phyloP scores from a whole-genome alignment of 2,888 invertebrate species.

The Eristalinus sepulchralis region DNA sequence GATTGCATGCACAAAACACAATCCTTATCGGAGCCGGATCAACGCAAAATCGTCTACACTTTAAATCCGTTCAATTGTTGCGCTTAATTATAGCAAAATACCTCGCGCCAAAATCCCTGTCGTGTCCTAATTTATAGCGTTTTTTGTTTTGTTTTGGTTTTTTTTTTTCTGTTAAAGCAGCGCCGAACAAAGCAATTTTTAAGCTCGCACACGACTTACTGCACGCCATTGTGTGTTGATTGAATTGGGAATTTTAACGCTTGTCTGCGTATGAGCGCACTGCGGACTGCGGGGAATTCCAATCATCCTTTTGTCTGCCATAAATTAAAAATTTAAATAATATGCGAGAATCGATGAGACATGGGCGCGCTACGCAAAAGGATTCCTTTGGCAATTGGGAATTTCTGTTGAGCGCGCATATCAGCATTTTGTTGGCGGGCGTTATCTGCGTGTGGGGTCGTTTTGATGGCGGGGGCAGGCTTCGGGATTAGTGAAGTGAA shows the following conservation, averaged over 20 bases:
- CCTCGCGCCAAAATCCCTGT: background rate
- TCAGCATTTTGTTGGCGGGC: background rate
- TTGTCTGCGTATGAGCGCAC: background rate
- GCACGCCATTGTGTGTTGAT: background rate
- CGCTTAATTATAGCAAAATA: background rate
- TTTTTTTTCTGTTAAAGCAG: background rate
- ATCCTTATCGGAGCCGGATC: background rate
- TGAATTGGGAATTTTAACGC: slow-evolving; percentile 3
- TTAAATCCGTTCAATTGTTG: background rate
- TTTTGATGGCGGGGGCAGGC: too few species aligned
- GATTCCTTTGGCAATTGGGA: background rate
- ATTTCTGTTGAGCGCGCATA: background rate
- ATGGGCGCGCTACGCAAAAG: background rate
- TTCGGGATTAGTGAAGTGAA: too few species aligned
- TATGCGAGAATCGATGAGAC: slow-evolving; percentile 14
- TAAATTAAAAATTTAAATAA: slow-evolving; percentile 30
- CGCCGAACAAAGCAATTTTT: background rate
- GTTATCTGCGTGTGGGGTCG: too few species aligned
- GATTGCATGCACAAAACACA: too few species aligned
- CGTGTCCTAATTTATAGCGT: background rate
- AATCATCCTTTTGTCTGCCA: slow-evolving; percentile 38
- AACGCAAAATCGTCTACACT: background rate
- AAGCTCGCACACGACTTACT: background rate
- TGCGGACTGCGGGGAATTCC: slow-evolving; percentile 15
- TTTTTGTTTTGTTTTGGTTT: background rate